Base-by-base conservation (phyloP, 1,140 invertebrate genomes). In the Cryptotermes secundus region DNA sequence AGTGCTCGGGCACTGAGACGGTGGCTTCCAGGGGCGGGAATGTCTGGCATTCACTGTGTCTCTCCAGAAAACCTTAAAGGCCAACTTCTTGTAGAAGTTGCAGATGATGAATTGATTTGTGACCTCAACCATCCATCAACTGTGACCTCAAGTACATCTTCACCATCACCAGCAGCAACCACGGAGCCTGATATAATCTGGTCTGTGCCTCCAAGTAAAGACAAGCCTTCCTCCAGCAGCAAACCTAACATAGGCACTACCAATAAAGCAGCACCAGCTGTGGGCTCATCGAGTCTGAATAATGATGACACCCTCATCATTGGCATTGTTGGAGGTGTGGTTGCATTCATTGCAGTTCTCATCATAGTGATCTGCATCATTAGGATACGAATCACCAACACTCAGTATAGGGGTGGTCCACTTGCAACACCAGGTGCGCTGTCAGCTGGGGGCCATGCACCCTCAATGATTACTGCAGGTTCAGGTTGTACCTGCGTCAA, bases 251-350 rank as follows among this genome's bases (percentile, higher is more conserved):
- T 80, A 35, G 38, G 36, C 16, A 83, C 38, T 34, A 38, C 81
- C 49, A 84, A 82, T 80, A 91, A 88, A 89, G 90, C 19, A 89
- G 90, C 16, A 90, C 89, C 81, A 92, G 92, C 86, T 88, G 89
- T 38, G 90, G 90, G 86, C 88, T 88, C 53, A 34, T 35, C 53
- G 24, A 36, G 31, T 0, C 65, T 80, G 14, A 94, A 92, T 80
- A 97, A 97, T 86, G 96, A 98, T 87, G 97, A 98, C 86, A 97
- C 96, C 3, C 89, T 98, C 0, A 97, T 98, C 81, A 97, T 98
- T 83, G 96, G 96, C 7, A 97, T 98, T 86, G 96, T 97, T 0
- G 96, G 96, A 3, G 96, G 96, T 26, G 96, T 98, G 1, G 96
- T 98, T 24, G 96, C 95, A 3, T 96, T 98, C 87, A 97, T 98